phyloP scores from a whole-genome alignment of 2,888 invertebrate genomes.

The Callyntrura sp. region DNA sequence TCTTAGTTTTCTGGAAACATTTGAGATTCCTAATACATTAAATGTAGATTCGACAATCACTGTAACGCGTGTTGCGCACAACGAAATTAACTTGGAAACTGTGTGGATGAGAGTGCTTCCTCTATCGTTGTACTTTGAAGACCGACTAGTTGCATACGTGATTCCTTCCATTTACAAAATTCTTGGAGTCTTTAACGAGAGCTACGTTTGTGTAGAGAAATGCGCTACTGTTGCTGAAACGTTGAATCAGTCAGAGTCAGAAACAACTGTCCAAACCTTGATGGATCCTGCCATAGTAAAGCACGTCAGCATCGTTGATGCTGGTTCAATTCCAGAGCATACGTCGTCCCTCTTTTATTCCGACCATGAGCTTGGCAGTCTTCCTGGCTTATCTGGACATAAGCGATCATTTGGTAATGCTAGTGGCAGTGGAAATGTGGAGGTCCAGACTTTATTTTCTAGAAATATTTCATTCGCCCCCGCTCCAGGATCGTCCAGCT shows the following conservation, averaged over 20 bases:
- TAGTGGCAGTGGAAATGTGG: neutral
- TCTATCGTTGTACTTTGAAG: slow-evolving; percentile 79
- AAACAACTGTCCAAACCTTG: neutral
- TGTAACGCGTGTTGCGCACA: slow-evolving; percentile 38
- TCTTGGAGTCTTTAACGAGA: slow-evolving; percentile 66
- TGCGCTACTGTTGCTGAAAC: neutral
- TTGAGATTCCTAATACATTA: neutral
- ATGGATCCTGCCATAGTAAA: slow-evolving; percentile 9
- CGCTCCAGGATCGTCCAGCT: slow-evolving; percentile 59
- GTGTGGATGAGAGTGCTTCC: slow-evolving; percentile 69
- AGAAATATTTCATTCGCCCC: slow-evolving; percentile 65
- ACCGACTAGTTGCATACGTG: slow-evolving; percentile 77
- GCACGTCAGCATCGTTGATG: slow-evolving; percentile 46
- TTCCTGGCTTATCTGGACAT: neutral
- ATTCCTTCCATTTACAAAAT: slow-evolving; percentile 75
- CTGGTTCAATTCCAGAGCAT: neutral
- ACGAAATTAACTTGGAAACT: slow-evolving; percentile 69
- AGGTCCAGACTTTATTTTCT: neutral
- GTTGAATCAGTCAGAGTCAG: neutral
- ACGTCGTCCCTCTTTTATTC: slow-evolving; percentile 39
- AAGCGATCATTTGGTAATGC: slow-evolving; percentile 21
- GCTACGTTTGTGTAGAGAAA: slow-evolving; percentile 53
- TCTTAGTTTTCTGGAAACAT: slow-evolving; percentile 41
- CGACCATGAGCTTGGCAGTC: slow-evolving; percentile 17
- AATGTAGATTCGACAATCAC: slow-evolving; percentile 66